Percentiles rank a stretch among this genome's conserved stretches.
Conservation (phyloP, 2,888 invertebrate genomes). For the Drosophila austrosaltans region DNA sequence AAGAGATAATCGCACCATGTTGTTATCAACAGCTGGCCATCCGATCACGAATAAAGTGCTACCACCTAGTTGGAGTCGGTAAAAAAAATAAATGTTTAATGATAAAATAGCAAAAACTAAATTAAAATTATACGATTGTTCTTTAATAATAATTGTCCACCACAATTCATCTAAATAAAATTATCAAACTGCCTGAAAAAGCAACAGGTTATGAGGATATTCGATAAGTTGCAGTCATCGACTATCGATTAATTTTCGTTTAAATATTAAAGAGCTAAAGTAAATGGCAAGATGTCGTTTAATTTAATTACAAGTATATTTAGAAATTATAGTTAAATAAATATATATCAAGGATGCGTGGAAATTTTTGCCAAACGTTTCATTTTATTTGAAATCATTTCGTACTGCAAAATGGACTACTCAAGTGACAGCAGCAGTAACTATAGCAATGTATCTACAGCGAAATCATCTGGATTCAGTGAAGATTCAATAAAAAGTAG, state of each 20-base stretch:
- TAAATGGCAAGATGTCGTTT: no score
- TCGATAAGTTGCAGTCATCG: not conserved
- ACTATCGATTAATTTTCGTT: not conserved
- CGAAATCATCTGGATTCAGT: not conserved
- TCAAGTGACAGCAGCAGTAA: not conserved
- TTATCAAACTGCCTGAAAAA: not conserved
- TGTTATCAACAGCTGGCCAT: conserved; percentile 28
- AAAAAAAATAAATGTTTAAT: not conserved
- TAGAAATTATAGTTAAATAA: not conserved
- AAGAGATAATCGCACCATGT: conserved; percentile 28
- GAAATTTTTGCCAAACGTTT: not conserved
- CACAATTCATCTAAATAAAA: not conserved
- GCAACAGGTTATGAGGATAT: not conserved
- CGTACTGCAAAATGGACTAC: not conserved
- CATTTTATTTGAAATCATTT: not conserved
- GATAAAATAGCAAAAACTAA: not conserved
- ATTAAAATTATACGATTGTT: not conserved
- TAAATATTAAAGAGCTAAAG: not conserved
- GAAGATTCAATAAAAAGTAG: not conserved
- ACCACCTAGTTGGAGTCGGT: conserved; percentile 9
- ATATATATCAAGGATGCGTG: not conserved
- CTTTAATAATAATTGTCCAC: not conserved
- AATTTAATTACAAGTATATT: not conserved
- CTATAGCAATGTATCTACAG: not conserved
- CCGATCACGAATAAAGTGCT: conserved; percentile 25